Evolutionary conservation across 2,888 invertebrate genomes (phyloP).

Genomic region (Amorpha juglandis): DNA sequence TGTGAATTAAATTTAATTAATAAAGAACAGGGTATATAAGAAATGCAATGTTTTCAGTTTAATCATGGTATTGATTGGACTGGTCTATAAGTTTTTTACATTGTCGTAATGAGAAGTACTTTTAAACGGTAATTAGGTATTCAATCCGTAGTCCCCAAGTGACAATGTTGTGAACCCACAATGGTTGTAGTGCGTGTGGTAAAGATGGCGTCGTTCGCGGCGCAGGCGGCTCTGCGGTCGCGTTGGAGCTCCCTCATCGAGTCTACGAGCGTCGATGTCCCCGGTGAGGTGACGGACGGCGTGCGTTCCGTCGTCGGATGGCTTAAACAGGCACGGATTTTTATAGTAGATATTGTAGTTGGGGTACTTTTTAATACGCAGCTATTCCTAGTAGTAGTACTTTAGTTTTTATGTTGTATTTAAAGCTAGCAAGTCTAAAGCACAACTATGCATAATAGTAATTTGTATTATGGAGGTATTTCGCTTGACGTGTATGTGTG

Average conservation of each 20-base stretch:
- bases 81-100: too few relatives aligned
- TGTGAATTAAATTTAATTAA: too few relatives aligned
- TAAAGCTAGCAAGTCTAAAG: too few relatives aligned
- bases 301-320: slow-evolving; percentile 92
- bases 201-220: slow-evolving; percentile 88
- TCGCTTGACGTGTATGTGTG: too few relatives aligned
- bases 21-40: too few relatives aligned
- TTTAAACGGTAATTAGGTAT: neutral
- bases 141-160: neutral
- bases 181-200: slow-evolving; percentile 70
- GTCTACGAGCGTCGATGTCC: slow-evolving; percentile 87
- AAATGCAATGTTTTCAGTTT: too few relatives aligned
- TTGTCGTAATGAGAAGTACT: too few relatives aligned
- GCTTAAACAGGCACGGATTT: slow-evolving; percentile 89
- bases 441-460: too few relatives aligned
- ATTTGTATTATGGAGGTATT: too few relatives aligned
- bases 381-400: too few relatives aligned
- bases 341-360: slow-evolving; percentile 7
- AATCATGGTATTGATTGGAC: too few relatives aligned
- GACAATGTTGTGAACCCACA: slow-evolving; percentile 32
- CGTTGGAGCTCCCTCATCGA: slow-evolving; percentile 90
- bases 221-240: slow-evolving; percentile 88
- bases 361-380: neutral
- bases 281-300: slow-evolving; percentile 87
- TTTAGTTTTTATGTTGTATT: too few relatives aligned